These are phyloP conservation scores for Oppia nitens DNA, from an alignment of 1,140 invertebrate species.

Conservation along the genomic window DNA sequence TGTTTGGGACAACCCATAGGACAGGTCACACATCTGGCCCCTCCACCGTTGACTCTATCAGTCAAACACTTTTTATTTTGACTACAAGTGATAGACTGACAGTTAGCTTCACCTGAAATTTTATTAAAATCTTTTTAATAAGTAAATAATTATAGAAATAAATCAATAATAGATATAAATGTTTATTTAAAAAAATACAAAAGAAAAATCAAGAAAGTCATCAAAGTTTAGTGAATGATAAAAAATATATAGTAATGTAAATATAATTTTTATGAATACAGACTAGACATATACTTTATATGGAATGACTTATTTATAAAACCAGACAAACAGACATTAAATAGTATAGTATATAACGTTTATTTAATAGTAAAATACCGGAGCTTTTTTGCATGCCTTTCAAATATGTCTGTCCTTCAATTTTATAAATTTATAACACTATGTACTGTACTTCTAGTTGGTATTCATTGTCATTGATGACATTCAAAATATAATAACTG, in stretches of 20 bases:
- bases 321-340: not conserved
- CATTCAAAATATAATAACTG: too few species aligned
- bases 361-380: too few species aligned
- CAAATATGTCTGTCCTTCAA: too few species aligned
- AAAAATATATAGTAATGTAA: not conserved
- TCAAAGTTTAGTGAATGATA: not conserved
- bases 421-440: too few species aligned
- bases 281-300: too few species aligned
- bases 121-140: too few species aligned
- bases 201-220: not conserved
- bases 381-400: too few species aligned
- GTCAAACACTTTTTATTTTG: not conserved
- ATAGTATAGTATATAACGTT: too few species aligned
- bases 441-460: not conserved
- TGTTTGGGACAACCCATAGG: conserved; percentile 35
- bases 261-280: not conserved
- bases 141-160: too few species aligned
- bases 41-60: conserved; percentile 32
- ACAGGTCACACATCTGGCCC: conserved; percentile 59
- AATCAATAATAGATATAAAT: too few species aligned
- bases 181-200: not conserved
- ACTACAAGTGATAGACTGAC: not conserved
- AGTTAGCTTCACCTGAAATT: not conserved
- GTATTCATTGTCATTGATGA: not conserved
- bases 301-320: not conserved